Evolutionary conservation across 2,797 vertebrate genomes (phyloP), one percentile per base, ranked within the genome.

Genomic region (Salarias fasciatus): DNA sequence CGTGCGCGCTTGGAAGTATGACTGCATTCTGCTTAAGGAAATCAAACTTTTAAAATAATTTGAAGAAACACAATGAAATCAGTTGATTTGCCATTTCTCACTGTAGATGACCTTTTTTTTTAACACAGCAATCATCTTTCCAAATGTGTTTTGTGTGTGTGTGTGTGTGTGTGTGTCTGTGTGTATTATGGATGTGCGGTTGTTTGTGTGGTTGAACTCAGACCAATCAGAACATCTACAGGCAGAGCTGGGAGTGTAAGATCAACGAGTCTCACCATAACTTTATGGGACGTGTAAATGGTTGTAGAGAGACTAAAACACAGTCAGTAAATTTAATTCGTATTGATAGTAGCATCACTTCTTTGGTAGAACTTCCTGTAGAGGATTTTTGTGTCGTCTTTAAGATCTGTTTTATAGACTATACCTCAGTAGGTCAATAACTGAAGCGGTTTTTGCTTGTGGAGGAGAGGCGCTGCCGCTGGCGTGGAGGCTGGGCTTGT

Each of bases 191-290:
- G 46, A 41, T 72, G 70, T 69, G 59, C 12, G 55, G 76, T 31
- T 75, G 67, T 60, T 28, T 69, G 73, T 70, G 79, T 69, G 61
- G 15, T 35, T 72, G 61, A 78, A 62, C 63, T 75, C 62, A 35
- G 75, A 79, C 73, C 77, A 66, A 62, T 79, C 82, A 83, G 78
- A 87, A 73, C 84, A 44, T 65, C 28, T 85, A 86, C n/a, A 15
- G 88, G 88, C 90, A 90, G 90, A 92, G 89, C 76, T 88, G 88
- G 18, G 87, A 88, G 86, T 59, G 42, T 53, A 65, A 83, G 79
- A 86, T 70, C 63, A 82, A 73, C 6, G 24, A 78, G 63, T 45
- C 67, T 68, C 14, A 30, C 69, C 24, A n/a, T 1, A n/a, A 3
- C 41, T 14, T 38, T 10, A 47, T 7, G 11, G 24, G 30, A 41